Evolutionary conservation across 2,797 vertebrate species (phyloP), one percentile per base, ranked within the genome.

Genomic region (Poecile montanus): DNA sequence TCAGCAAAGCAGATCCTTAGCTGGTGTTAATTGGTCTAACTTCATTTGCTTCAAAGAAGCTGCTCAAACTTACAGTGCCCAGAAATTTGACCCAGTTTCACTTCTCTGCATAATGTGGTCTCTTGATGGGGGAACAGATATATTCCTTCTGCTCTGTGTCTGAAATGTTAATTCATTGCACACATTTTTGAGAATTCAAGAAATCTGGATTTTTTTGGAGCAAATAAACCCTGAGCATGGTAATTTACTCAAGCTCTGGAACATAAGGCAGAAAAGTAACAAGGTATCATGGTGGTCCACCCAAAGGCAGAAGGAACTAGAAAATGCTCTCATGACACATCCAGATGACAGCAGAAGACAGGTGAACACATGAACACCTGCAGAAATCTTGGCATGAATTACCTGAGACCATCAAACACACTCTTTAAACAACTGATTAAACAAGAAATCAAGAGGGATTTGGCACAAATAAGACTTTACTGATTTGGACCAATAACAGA

Each of bases 51-150:
- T 93, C 91, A 93, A 89, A 95, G 86, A 83, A 83, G 54, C 45
- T 84, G 40, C 83, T 93, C 34, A 76, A 91, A 93, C 34, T 73
- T 79, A 71, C 22, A 47, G 57, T 26, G 61, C 86, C 87, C 84
- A 92, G 72, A 92, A 92, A 91, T 91, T 36, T 91, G 93, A 94
- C 81, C 89, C 84, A 89, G 38, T 95, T 97, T 94, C 78, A 74
- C 58, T 89, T 62, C 60, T 84, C 62, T 4, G 21, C 50, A 80
- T 91, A 80, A 88, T 40, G n/a, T 42, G 23, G 18, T 77, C 72
- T 88, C 91, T 77, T 91, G 68, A 70, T 88, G 50, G 45, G 79
- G 61, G 56, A 91, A 72, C n/a, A 86, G 62, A 81, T 67, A 48
- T 23, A 83, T 82, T 89, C 71, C 54, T 75, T 67, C 83, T 76